phyloP scores from a whole-genome alignment of 2,797 vertebrate species.

The Potorous gilbertii region DNA sequence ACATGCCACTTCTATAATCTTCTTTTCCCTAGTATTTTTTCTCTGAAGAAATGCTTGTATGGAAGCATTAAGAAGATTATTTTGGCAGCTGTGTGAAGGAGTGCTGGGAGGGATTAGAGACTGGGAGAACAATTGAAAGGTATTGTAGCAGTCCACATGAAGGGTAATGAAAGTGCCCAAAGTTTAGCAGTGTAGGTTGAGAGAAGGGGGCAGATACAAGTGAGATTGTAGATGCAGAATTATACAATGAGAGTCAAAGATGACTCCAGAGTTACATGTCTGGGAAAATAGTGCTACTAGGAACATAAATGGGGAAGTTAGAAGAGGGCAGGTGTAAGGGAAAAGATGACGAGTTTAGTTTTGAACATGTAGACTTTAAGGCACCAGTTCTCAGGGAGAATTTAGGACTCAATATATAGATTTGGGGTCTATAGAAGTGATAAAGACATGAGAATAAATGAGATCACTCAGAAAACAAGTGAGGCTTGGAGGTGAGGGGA shows the following conservation, averaged over 20 bases:
- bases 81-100: not conserved
- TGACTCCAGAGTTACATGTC: not conserved
- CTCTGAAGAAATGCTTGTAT: slow-evolving; percentile 33
- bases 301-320: not conserved
- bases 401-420: not conserved
- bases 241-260: not conserved
- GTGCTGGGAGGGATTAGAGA: not conserved
- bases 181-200: not conserved
- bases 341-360: not conserved
- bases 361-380: not conserved
- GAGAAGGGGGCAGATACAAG: not conserved
- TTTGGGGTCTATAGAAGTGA: not conserved
- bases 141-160: not conserved
- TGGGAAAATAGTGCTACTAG: not conserved
- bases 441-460: not conserved
- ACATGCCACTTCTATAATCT: slow-evolving; percentile 33
- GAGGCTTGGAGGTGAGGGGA: not conserved
- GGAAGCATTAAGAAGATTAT: not conserved
- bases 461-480: not conserved
- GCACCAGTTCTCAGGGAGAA: not conserved
- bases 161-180: not conserved
- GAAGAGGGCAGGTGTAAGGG: not conserved
- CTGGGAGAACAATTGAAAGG: not conserved
- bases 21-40: slow-evolving; percentile 48
- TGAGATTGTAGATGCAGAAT: not conserved